Evolutionary conservation across 2,888 invertebrate genomes (phyloP).

Genomic region (Xestobium rufovillosum): DNA sequence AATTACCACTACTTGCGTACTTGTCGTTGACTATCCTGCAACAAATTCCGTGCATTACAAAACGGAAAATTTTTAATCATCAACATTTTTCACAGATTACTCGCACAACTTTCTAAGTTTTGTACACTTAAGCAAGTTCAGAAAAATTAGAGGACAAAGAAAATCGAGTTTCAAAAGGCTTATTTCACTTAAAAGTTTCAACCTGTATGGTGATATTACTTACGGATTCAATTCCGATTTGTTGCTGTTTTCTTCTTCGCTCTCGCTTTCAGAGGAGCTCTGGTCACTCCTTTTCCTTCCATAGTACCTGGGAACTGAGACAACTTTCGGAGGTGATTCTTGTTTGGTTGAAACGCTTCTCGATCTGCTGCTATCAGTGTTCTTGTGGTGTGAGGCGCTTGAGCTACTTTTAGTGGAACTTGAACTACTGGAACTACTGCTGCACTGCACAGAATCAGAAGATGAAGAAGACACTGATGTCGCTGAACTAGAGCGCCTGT

Average conservation of each 20-base stretch:
- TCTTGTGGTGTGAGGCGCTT: not conserved
- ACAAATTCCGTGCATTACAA: too few relatives aligned
- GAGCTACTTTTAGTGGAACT: slow-evolving; percentile 3
- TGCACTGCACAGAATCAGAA: slow-evolving; percentile 2
- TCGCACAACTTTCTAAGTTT: too few relatives aligned
- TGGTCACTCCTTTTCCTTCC: slow-evolving; percentile 50
- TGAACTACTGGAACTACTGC: slow-evolving; percentile 13
- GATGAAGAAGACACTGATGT: slow-evolving; percentile 22
- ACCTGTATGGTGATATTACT: too few relatives aligned
- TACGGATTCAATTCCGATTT: slow-evolving; percentile 26
- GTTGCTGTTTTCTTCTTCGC: slow-evolving; percentile 27
- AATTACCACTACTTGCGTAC: slow-evolving; percentile 55
- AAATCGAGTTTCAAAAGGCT: too few relatives aligned
- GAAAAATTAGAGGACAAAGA: too few relatives aligned
- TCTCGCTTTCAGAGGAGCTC: slow-evolving; percentile 44
- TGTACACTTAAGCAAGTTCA: too few relatives aligned
- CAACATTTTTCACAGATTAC: too few relatives aligned
- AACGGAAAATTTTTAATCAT: too few relatives aligned
- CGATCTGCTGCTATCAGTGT: slow-evolving; percentile 14
- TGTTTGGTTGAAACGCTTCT: slow-evolving; percentile 19
- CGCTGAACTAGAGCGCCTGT: slow-evolving; percentile 14
- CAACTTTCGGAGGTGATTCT: slow-evolving; percentile 35
- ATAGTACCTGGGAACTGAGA: slow-evolving; percentile 51
- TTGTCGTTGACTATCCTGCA: slow-evolving; percentile 43
- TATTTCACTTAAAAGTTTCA: too few relatives aligned